phyloP scores from a whole-genome alignment of 2,113 vertebrate genomes.

The Ploceus nigricollis region DNA sequence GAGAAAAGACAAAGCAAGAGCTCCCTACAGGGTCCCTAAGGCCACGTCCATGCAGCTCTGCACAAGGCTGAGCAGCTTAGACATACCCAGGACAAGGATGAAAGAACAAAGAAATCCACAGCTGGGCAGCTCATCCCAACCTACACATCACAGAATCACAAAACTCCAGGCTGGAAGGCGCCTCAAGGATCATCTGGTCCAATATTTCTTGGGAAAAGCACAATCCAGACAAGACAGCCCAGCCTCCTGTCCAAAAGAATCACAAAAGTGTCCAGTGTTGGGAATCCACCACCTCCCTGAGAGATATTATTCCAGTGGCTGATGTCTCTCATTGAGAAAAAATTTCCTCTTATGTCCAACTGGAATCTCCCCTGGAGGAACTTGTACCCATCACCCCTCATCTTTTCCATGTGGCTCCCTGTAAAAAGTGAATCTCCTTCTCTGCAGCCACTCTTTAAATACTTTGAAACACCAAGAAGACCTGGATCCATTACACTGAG shows the following conservation, averaged over 20 bases:
- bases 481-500: not conserved
- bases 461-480: not conserved
- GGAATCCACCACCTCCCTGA: not conserved
- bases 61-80: not conserved
- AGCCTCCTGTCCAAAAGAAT: not conserved
- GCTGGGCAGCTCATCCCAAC: not conserved
- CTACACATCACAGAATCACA: not conserved
- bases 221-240: too few relatives aligned
- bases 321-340: not conserved
- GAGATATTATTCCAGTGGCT: not conserved
- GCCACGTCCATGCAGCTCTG: not conserved
- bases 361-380: not conserved
- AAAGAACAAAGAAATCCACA: too few relatives aligned
- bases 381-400: not conserved
- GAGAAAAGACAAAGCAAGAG: not conserved
- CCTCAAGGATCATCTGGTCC: not conserved
- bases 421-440: not conserved
- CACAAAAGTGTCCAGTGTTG: not conserved
- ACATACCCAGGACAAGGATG: not conserved
- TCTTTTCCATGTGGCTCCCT: not conserved
- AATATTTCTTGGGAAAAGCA: not conserved
- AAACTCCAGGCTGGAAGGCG: not conserved
- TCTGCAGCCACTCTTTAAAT: not conserved
- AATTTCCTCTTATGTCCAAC: accelerated
- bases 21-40: not conserved